Evolutionary conservation across 2,797 vertebrate species (phyloP).

Genomic region (Catamblyrhynchus diadema): DNA sequence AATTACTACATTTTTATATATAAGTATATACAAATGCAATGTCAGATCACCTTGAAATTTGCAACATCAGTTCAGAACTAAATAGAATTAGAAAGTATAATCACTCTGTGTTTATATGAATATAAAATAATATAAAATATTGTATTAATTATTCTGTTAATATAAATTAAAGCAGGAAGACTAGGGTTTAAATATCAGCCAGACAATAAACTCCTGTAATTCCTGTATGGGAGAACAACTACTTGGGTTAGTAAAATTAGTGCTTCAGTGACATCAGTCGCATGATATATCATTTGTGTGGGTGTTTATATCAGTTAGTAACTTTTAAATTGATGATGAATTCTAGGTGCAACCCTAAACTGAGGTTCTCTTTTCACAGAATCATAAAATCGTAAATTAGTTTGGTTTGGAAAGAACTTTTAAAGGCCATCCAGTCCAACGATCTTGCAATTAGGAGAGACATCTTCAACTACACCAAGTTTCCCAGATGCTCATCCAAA

Average conservation of each 20-base stretch:
- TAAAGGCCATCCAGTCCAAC: not conserved
- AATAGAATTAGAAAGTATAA: not conserved
- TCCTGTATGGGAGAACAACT: not conserved
- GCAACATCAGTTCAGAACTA: not conserved
- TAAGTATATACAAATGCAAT: not conserved
- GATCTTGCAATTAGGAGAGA: not conserved
- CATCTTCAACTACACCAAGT: not conserved
- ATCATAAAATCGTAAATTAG: not conserved
- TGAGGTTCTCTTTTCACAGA: not conserved
- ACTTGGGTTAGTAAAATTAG: not conserved
- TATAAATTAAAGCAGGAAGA: not conserved
- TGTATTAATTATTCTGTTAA: not conserved
- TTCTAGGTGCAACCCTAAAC: not conserved
- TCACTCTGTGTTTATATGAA: not conserved
- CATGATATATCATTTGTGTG: not conserved
- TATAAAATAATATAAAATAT: not conserved
- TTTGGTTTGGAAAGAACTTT: not conserved
- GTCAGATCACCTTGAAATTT: not conserved
- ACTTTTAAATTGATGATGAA: not conserved
- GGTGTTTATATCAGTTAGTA: not conserved
- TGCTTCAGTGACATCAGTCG: not conserved
- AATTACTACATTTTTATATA: not conserved
- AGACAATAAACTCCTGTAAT: not conserved
- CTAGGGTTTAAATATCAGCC: not conserved
- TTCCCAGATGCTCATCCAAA: rapidly evolving